These are phyloP conservation scores for Agriopis leucophaearia DNA, from an alignment of 2,888 invertebrate genomes.

Conservation along the genomic window DNA sequence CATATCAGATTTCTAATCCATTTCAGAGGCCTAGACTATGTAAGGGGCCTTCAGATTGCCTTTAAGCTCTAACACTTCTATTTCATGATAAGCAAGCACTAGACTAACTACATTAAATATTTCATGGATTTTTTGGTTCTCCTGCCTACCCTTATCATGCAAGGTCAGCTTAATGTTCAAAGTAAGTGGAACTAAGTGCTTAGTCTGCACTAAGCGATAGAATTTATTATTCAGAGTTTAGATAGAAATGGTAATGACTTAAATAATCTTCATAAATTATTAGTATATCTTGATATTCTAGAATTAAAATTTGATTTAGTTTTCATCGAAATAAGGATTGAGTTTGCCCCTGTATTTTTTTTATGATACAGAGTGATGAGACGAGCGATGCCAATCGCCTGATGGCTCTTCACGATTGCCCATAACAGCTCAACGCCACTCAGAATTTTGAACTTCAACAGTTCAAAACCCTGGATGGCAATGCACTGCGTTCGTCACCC, in stretches of 20 bases:
- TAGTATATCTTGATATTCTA: background rate
- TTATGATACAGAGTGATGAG: too few relatives aligned
- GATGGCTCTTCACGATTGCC: too few relatives aligned
- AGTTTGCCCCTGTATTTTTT: background rate
- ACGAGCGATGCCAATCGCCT: too few relatives aligned
- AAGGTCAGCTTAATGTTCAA: conserved; percentile 30
- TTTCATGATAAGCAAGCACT: too few relatives aligned
- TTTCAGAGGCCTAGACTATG: too few relatives aligned
- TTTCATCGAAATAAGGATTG: background rate
- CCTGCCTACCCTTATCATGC: conserved; percentile 2
- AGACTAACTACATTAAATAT: background rate
- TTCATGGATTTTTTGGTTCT: conserved; percentile 4
- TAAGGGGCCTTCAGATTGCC: too few relatives aligned
- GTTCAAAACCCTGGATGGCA: too few relatives aligned
- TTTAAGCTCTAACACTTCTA: too few relatives aligned
- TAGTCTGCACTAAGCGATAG: conserved; percentile 15
- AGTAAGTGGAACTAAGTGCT: conserved; percentile 24
- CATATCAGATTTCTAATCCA: too few relatives aligned
- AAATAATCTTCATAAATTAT: conserved; percentile 22
- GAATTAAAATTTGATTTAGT: background rate
- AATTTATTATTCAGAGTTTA: conserved; percentile 16
- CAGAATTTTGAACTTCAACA: too few relatives aligned
- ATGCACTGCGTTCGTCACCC: too few relatives aligned
- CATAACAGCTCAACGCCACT: too few relatives aligned
- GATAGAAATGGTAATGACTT: conserved; percentile 15